phyloP scores from a whole-genome alignment of 2,888 invertebrate species.

The Athetis lepigone region DNA sequence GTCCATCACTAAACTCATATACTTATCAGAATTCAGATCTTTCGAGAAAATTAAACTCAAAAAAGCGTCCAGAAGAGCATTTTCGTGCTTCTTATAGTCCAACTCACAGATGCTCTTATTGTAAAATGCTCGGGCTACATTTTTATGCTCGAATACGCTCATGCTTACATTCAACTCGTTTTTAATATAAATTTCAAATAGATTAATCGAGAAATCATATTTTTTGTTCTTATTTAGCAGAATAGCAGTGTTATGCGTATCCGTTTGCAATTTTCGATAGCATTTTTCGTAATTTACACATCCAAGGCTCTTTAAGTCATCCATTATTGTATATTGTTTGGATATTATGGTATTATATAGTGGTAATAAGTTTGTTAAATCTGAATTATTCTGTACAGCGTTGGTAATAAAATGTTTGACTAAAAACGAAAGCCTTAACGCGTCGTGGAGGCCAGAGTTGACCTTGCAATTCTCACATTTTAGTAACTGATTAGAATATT shows the following conservation, averaged over 20 bases:
- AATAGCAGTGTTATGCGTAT: slow-evolving; percentile 83
- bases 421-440: slow-evolving; percentile 76
- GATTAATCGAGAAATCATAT: slow-evolving; percentile 76
- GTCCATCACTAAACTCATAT: slow-evolving; percentile 84
- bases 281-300: slow-evolving; percentile 79
- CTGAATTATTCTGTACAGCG: slow-evolving; percentile 63
- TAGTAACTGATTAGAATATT: slow-evolving; percentile 70
- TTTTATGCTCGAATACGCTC: slow-evolving; percentile 70
- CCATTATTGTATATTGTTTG: slow-evolving; percentile 74
- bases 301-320: slow-evolving; percentile 67
- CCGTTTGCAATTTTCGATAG: slow-evolving; percentile 78
- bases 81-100: slow-evolving; percentile 73
- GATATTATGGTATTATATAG: slow-evolving; percentile 65
- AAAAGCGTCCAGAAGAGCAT: slow-evolving; percentile 78
- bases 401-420: slow-evolving; percentile 73
- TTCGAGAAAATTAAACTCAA: slow-evolving; percentile 78
- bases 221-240: slow-evolving; percentile 74
- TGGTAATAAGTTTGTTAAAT: slow-evolving; percentile 65
- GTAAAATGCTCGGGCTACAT: slow-evolving; percentile 80
- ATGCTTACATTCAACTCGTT: slow-evolving; percentile 71
- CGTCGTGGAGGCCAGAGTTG: slow-evolving; percentile 79
- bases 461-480: slow-evolving; percentile 82
- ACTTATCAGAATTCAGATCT: slow-evolving; percentile 74
- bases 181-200: slow-evolving; percentile 79
- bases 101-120: slow-evolving; percentile 85